Evolutionary conservation across 2,888 invertebrate genomes (phyloP).

Genomic region (Lasioglossum malachurum): DNA sequence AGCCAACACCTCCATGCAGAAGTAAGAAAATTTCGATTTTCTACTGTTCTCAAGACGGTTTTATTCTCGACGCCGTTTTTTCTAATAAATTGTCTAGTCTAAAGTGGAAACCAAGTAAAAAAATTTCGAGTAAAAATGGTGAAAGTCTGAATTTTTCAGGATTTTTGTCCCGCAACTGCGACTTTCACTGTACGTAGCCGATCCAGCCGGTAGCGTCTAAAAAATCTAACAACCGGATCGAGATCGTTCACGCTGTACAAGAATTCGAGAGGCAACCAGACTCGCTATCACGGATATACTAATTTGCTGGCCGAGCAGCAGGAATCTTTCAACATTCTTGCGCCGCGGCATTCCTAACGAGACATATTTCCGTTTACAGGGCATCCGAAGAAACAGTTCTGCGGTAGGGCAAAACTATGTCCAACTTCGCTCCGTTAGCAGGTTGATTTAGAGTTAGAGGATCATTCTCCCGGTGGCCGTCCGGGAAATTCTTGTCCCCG

Average conservation of each 20-base stretch:
- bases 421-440: not conserved
- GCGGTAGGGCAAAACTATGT: not conserved
- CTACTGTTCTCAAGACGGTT: not conserved
- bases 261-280: not conserved
- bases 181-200: not conserved
- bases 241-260: not conserved
- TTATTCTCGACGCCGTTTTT: no score
- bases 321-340: not conserved
- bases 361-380: not conserved
- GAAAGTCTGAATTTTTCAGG: no score
- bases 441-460: not conserved
- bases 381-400: not conserved
- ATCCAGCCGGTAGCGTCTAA: not conserved
- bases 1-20: not conserved
- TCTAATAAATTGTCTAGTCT: no score
- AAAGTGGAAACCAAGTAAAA: no score
- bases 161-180: not conserved
- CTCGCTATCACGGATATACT: not conserved
- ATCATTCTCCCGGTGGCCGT: not conserved
- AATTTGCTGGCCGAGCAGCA: not conserved
- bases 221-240: not conserved
- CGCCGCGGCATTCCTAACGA: not conserved
- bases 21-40: not conserved
- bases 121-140: no score
- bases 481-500: not conserved